A percentile compares a stretch with the other conserved stretches of the same genome.
phyloP scores from a whole-genome alignment of 1,140 invertebrate genomes.

The Heliconius melpomene region DNA sequence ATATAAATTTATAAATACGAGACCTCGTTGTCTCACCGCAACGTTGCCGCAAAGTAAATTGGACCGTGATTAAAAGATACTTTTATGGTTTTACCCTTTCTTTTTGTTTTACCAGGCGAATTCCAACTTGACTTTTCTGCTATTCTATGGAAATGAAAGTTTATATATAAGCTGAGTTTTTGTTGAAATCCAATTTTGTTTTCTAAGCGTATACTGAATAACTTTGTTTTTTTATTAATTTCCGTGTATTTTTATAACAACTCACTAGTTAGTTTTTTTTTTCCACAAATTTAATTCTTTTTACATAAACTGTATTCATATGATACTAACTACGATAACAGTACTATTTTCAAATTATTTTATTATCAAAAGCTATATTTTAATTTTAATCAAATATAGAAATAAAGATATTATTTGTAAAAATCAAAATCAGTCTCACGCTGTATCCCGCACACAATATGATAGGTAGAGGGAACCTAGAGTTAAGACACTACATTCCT shows the following conservation, averaged over 20 bases:
- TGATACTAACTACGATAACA: no score
- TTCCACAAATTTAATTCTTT: no score
- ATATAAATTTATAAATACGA: background rate
- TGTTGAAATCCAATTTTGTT: background rate
- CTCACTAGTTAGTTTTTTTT: no score
- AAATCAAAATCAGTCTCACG: no score
- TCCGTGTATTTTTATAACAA: no score
- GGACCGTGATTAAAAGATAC: conserved; percentile 6
- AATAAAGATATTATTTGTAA: background rate
- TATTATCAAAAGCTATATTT: background rate
- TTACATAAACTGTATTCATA: no score
- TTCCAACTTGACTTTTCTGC: conserved; percentile 1
- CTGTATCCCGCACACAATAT: no score
- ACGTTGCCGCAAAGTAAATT: background rate
- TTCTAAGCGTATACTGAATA: background rate
- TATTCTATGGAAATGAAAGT: background rate
- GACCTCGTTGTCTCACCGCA: conserved; percentile 1
- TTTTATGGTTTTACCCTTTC: conserved; percentile 1
- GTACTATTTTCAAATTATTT: background rate
- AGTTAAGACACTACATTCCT: no score
- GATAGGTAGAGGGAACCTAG: background rate
- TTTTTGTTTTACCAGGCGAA: conserved; percentile 5
- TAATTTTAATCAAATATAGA: background rate
- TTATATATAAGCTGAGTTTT: background rate
- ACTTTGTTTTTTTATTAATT: background rate